Conservation (phyloP, 2,113 vertebrate species). For the Athene noctua region DNA sequence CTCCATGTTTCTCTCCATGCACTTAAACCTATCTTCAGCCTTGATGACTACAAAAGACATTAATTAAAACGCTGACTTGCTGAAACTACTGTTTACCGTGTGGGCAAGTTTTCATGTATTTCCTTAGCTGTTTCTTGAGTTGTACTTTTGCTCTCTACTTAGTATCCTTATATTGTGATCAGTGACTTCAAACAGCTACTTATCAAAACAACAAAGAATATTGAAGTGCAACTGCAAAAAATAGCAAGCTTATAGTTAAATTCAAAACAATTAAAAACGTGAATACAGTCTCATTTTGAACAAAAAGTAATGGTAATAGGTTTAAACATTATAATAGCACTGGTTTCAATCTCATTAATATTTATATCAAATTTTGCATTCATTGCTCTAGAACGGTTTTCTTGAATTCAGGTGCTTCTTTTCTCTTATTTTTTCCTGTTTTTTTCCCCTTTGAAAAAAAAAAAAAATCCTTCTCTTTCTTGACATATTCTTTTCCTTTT, state of each 20-base stretch:
- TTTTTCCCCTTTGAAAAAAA: too few species aligned
- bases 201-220: neutral
- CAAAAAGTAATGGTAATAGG: neutral
- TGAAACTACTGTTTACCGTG: neutral
- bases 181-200: neutral
- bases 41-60: neutral
- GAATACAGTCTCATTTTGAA: neutral
- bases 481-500: neutral
- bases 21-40: neutral
- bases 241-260: neutral
- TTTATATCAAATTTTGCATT: neutral
- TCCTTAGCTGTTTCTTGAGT: neutral
- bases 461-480: neutral
- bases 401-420: neutral
- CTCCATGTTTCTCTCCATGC: neutral
- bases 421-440: accelerated
- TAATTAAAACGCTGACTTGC: neutral
- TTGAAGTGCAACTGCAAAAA: neutral
- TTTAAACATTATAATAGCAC: neutral
- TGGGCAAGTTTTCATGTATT: neutral
- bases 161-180: neutral
- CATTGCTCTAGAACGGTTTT: neutral
- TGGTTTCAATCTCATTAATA: neutral
- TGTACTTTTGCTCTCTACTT: neutral
- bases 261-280: neutral